A percentile compares a stretch with the other conserved stretches of the same genome.
Evolutionary conservation across 2,888 invertebrate species (phyloP).

Genomic region (Willowsia nigromaculata): DNA sequence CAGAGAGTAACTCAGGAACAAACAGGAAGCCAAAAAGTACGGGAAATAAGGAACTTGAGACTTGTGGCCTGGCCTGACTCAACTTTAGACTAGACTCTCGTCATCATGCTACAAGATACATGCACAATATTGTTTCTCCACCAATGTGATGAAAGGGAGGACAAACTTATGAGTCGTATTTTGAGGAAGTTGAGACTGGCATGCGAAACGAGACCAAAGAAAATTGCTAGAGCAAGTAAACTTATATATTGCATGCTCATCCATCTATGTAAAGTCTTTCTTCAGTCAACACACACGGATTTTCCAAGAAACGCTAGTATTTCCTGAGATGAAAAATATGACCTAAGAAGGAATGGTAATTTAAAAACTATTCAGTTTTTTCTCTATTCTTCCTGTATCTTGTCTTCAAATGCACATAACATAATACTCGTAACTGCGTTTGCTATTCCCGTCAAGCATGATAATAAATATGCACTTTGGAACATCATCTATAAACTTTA

Average conservation of each 20-base stretch:
- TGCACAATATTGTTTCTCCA: neutral
- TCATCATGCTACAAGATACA: neutral
- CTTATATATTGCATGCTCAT: neutral
- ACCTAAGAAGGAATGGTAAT: no score
- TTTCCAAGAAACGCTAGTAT: neutral
- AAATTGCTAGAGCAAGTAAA: neutral
- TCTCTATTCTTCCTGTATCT: no score
- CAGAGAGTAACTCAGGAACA: neutral
- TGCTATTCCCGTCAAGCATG: no score
- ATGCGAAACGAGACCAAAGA: neutral
- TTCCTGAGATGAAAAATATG: neutral
- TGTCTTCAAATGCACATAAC: no score
- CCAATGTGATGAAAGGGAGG: neutral
- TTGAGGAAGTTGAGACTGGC: neutral
- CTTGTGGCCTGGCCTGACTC: neutral
- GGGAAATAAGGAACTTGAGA: slow-evolving; percentile 32
- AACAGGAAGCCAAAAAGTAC: slow-evolving; percentile 42
- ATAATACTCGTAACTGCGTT: no score
- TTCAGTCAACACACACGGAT: neutral
- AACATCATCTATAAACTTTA: no score
- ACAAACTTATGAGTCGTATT: neutral
- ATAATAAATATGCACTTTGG: no score
- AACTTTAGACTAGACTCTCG: neutral
- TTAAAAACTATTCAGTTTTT: no score
- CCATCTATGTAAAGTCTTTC: neutral